Evolutionary conservation across 2,888 invertebrate genomes (phyloP).

Genomic region (Tenthredo mesomela): DNA sequence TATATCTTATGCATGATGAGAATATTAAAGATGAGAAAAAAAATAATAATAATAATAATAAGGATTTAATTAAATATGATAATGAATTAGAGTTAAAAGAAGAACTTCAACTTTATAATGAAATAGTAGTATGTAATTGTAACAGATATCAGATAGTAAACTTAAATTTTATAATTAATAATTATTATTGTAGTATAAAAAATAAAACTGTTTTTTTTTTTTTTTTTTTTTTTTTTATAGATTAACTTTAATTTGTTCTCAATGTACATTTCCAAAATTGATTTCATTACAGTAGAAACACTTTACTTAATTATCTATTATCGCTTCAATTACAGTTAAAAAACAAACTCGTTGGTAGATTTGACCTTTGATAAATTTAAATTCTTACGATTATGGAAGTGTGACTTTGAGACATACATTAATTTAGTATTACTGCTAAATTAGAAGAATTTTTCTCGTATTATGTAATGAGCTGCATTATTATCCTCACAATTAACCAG

Average conservation of each 20-base stretch:
- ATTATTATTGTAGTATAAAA: conserved; percentile 39
- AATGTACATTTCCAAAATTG: conserved; percentile 29
- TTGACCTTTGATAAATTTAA: neutral
- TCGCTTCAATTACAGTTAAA: conserved; percentile 34
- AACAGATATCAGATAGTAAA: conserved; percentile 8
- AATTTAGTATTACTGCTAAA: conserved; percentile 29
- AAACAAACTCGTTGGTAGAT: neutral
- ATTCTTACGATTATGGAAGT: neutral
- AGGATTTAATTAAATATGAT: neutral
- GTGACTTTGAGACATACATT: neutral
- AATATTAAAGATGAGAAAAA: neutral
- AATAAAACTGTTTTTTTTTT: conserved; percentile 43
- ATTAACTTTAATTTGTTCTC: conserved; percentile 38
- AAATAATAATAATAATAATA: neutral
- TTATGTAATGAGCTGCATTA: neutral
- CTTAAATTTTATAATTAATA: neutral
- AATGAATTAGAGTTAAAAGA: neutral
- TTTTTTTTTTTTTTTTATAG: no score
- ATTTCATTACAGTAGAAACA: conserved; percentile 40
- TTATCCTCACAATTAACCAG: neutral
- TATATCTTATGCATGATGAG: neutral
- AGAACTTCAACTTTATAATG: neutral
- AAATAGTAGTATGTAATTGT: neutral
- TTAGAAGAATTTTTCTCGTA: neutral
- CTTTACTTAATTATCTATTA: conserved; percentile 33